phyloP scores from a whole-genome alignment of 2,888 invertebrate genomes.

The Coenonympha arcania region DNA sequence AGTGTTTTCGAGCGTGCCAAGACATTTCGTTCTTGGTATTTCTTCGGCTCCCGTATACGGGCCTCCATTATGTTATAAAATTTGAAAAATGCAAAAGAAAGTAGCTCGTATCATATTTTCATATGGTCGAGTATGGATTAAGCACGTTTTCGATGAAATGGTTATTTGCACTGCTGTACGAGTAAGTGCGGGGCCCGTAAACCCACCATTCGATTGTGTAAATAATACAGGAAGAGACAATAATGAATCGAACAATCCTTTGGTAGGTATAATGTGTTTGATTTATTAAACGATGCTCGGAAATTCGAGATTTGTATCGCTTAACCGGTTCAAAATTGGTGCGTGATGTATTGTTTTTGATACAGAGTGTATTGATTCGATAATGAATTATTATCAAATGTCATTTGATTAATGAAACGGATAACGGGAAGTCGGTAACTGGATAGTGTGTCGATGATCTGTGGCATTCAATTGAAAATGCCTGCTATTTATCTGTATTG shows the following conservation, averaged over 20 bases:
- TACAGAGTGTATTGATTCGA: conserved; percentile 24
- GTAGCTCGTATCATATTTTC: conserved; percentile 12
- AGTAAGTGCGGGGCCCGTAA: conserved; percentile 37
- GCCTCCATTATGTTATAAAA: conserved; percentile 10
- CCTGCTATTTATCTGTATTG: not conserved
- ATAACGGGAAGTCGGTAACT: conserved; percentile 11
- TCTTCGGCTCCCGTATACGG: conserved; percentile 37
- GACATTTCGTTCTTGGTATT: conserved; percentile 61
- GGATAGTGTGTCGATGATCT: conserved; percentile 1
- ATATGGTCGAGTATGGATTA: conserved; percentile 17
- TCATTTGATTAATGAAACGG: conserved; percentile 15
- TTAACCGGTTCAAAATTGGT: conserved; percentile 25
- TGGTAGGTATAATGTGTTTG: conserved; percentile 60
- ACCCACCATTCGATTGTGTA: conserved; percentile 53
- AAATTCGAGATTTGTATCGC: conserved; percentile 33
- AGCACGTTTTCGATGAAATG: conserved; percentile 12
- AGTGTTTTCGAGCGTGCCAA: conserved; percentile 68
- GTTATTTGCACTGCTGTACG: conserved; percentile 21
- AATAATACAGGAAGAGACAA: conserved; percentile 66
- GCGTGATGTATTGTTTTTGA: conserved; percentile 31
- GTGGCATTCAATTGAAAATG: conserved; percentile 3
- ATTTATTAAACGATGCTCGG: conserved; percentile 59
- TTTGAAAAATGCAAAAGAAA: conserved; percentile 9
- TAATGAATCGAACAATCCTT: conserved; percentile 63
- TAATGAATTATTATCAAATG: conserved; percentile 20